Percentiles rank a stretch among this genome's conserved stretches.
Evolutionary conservation across 2,113 vertebrate species (phyloP).

Genomic region (Phrynosoma blainvillii): DNA sequence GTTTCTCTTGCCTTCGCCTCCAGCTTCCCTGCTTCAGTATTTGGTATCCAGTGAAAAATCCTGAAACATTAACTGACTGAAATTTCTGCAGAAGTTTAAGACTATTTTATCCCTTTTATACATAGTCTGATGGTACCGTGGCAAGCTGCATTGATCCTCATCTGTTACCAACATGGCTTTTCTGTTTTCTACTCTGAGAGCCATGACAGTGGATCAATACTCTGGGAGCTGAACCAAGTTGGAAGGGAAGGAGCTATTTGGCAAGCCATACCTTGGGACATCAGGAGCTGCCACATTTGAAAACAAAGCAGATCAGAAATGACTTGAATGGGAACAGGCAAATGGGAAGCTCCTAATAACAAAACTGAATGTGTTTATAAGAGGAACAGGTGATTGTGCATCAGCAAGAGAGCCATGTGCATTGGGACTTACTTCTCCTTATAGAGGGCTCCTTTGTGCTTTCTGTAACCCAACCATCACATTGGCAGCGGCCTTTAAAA

Average conservation of each 20-base stretch:
- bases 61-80: not conserved
- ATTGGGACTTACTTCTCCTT: not conserved
- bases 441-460: constrained; percentile 1
- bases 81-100: not conserved
- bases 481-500: not conserved
- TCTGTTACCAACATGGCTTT: not conserved
- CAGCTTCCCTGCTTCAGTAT: not conserved
- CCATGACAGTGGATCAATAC: not conserved
- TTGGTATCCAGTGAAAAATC: not conserved
- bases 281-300: not conserved
- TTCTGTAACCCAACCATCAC: not conserved
- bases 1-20: not conserved
- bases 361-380: not conserved
- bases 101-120: not conserved
- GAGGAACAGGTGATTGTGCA: not conserved
- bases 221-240: not conserved
- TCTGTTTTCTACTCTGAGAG: not conserved
- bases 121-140: not conserved
- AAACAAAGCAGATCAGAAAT: not conserved
- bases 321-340: not conserved
- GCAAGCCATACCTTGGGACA: not conserved
- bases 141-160: not conserved
- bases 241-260: not conserved
- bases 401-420: not conserved
- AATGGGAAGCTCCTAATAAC: not conserved